These are phyloP conservation scores for Brenthis daphne DNA, from an alignment of 2,888 invertebrate species.

Conservation along the genomic window DNA sequence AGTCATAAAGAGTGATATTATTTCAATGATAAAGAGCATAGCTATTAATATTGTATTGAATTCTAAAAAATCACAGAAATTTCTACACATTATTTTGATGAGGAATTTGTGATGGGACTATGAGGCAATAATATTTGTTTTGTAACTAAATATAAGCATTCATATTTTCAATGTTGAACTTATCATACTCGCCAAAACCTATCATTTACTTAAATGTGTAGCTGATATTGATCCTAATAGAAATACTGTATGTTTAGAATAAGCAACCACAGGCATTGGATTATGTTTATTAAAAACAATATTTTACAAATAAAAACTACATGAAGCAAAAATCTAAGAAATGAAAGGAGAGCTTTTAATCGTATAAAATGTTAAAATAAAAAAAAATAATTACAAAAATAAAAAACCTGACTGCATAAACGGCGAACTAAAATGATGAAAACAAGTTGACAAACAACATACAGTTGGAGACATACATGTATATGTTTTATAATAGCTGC, in stretches of 20 bases:
- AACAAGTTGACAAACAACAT: too few relatives aligned
- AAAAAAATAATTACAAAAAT: too few relatives aligned
- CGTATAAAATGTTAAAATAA: too few relatives aligned
- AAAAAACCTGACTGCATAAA: too few relatives aligned
- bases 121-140: constrained; percentile 4
- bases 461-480: too few relatives aligned
- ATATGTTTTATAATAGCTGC: too few relatives aligned
- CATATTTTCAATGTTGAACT: neutral
- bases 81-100: neutral
- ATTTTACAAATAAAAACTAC: neutral
- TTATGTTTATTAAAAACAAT: constrained; percentile 1
- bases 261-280: constrained; percentile 7
- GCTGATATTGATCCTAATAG: constrained; percentile 7
- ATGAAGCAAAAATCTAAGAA: neutral
- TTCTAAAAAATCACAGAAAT: neutral
- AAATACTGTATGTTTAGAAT: neutral
- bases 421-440: too few relatives aligned
- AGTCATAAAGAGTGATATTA: neutral
- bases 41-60: constrained; percentile 1
- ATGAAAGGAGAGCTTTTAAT: too few relatives aligned
- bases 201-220: constrained; percentile 1
- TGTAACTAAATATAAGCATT: neutral
- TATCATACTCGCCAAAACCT: constrained; percentile 9
- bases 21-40: constrained; percentile 1
- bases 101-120: neutral